phyloP scores from a whole-genome alignment of 2,113 vertebrate genomes.

The Odocoileus virginianus region DNA sequence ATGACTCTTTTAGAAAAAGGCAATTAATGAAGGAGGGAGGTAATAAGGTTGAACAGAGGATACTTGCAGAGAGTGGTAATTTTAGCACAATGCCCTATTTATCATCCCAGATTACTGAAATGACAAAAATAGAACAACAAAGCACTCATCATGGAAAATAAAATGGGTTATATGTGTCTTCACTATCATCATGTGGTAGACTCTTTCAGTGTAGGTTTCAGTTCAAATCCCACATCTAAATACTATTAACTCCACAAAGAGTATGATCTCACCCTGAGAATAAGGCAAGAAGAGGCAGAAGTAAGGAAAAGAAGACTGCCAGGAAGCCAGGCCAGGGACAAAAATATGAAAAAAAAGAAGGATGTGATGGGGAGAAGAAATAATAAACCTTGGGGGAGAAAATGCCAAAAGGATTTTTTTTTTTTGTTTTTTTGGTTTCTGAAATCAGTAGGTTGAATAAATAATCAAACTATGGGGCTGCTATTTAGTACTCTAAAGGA shows the following conservation, averaged over 20 bases:
- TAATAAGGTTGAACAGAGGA: not conserved
- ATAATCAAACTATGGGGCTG: not conserved
- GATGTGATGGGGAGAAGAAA: not conserved
- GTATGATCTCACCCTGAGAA: not conserved
- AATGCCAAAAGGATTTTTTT: not conserved
- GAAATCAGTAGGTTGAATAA: not conserved
- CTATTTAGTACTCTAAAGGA: not conserved
- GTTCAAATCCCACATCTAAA: constrained; percentile 12
- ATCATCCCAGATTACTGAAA: not conserved
- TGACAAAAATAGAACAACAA: constrained; percentile 16
- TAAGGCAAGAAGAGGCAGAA: not conserved
- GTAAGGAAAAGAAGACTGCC: not conserved
- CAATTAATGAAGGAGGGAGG: not conserved
- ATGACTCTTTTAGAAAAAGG: not conserved
- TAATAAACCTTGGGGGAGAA: not conserved
- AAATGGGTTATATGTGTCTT: not conserved
- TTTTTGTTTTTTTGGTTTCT: not conserved
- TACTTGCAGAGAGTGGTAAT: not conserved
- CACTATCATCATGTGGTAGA: not conserved
- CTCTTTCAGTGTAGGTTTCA: not conserved
- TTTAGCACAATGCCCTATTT: not conserved
- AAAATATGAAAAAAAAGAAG: not conserved
- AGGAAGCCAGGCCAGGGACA: not conserved
- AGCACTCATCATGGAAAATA: not conserved
- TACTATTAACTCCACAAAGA: not conserved